Percentiles rank a stretch among this genome's conserved stretches.
Evolutionary conservation across 2,888 invertebrate species (phyloP).

Genomic region (Chalcosyrphus nemorum): DNA sequence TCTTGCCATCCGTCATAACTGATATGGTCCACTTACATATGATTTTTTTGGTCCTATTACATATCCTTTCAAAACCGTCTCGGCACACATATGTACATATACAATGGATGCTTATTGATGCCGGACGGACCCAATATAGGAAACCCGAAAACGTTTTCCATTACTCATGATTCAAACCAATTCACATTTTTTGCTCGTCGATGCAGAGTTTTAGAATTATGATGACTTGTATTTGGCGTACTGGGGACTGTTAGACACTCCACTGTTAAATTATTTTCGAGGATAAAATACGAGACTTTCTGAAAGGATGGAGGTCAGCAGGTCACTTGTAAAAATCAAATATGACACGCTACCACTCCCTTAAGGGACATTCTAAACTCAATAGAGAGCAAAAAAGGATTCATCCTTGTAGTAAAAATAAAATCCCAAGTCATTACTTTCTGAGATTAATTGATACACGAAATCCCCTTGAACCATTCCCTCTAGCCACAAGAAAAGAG

Average conservation of each 20-base stretch:
- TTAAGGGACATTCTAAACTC: conserved; percentile 10
- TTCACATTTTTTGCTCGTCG: neutral
- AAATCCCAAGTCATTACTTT: conserved; percentile 45
- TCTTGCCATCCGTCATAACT: conserved; percentile 61
- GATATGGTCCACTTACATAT: conserved; percentile 59
- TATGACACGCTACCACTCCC: neutral
- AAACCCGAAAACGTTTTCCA: conserved; percentile 44
- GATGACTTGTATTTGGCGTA: neutral
- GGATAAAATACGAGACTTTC: conserved; percentile 7
- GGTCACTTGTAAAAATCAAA: conserved; percentile 11
- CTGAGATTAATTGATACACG: conserved; percentile 61
- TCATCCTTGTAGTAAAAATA: neutral
- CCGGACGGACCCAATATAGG: conserved; percentile 27
- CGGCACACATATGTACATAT: no score
- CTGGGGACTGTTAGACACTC: neutral
- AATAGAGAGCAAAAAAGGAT: neutral
- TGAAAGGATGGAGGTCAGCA: conserved; percentile 20
- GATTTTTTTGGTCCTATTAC: conserved; percentile 2
- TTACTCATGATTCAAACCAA: conserved; percentile 43
- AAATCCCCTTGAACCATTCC: conserved; percentile 23
- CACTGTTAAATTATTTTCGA: neutral
- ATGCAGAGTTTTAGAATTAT: neutral
- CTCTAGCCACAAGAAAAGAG: neutral
- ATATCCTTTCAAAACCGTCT: conserved; percentile 31
- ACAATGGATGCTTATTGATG: conserved; percentile 51